Base-by-base conservation (phyloP, 2,888 invertebrate species). In the Patella pellucida region DNA sequence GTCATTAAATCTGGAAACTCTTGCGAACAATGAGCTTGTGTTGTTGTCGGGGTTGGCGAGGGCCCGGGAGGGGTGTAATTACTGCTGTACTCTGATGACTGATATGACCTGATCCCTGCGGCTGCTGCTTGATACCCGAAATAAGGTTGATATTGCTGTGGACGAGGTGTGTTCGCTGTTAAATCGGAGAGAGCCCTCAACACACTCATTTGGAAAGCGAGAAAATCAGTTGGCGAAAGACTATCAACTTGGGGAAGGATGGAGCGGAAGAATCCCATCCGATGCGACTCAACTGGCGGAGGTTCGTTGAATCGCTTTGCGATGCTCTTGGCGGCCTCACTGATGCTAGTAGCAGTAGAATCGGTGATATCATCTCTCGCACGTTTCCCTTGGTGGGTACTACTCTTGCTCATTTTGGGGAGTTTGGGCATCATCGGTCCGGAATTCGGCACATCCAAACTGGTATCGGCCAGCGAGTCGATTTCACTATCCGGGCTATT, bases 51-150 rank as follows among this genome's bases (percentile, higher is more conserved):
- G 1, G 27, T 27, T 27, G 27, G 27, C 27, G 27, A 27, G 27
- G 27, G 27, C 16, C 5, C 16, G 56, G 56, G 56, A 15, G 15
- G 2, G 54, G 54, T 54, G 3, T 54, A 54, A 56, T 1, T 56
- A 56, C 56, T 56, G 56, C 56, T 56, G 16, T 56, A 56, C 56
- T 56, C 56, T 56, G 14, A 56, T 56, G 56, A 56, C 56, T 56
- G 56, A 56, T 56, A 56, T 56, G 12, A 56, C 15, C 56, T 56
- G 1, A 56, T 11, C 56, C 16, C 56, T 14, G 14, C 16, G 56
- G 14, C 56, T 14, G 2, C 1, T 56, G 14, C 14, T 56, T 56
- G 56, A 56, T 56, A 56, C 56, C 56, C 56, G 14, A 56, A 56
- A 1, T 56, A 15, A 56, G 56, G 56, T 56, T 56, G 56, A 15